Evolutionary conservation across 2,113 vertebrate species (phyloP), one percentile per base, ranked within the genome.

Genomic region (Nannospalax galili): DNA sequence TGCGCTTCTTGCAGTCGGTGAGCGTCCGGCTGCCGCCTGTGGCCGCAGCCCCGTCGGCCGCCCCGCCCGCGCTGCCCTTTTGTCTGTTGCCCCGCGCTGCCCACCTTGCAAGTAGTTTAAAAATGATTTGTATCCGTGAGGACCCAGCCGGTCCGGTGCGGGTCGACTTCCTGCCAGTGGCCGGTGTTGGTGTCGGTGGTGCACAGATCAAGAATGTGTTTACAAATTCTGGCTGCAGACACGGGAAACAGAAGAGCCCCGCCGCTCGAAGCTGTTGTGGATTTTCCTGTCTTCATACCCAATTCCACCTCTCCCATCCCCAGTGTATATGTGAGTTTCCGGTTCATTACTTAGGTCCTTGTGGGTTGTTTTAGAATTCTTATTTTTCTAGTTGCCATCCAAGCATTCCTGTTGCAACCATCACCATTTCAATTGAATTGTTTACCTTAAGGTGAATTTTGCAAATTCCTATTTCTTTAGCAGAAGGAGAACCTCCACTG

Each of bases 161-260:
- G 20, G 89, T 64, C 80, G 62, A 73, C 82, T 88, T 92, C 24
- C 35, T 19, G 58, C 58, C 17, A 16, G 45, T 24, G 48, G 1
- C 73, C 88, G 17, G 1, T 28, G 40, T 11, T 12, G 52, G 72
- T 56, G n/a, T n/a, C n/a, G n/a, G n/a, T n/a, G n/a, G n/a, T n/a
- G n/a, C n/a, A n/a, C n/a, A n/a, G 97, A 97, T 96, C 95, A 97
- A 98, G 98, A 97, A 97, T 93, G 97, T 96, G 97, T 98, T 98
- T 84, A 96, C 96, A 95, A 95, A 93, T 96, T 84, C 97, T 97
- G 95, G 95, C 97, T 96, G 97, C 97, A 96, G 92, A 97, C 97
- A 97, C 97, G 86, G 96, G 96, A 58, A 95, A 97, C 88, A 88
- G 91, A 90, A 75, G 96, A 97, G 94, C 97, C 98, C 97, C 97